Evolutionary conservation across 2,888 invertebrate species (phyloP), one percentile per base, ranked within the genome.

Genomic region (Teleogryllus oceanicus): DNA sequence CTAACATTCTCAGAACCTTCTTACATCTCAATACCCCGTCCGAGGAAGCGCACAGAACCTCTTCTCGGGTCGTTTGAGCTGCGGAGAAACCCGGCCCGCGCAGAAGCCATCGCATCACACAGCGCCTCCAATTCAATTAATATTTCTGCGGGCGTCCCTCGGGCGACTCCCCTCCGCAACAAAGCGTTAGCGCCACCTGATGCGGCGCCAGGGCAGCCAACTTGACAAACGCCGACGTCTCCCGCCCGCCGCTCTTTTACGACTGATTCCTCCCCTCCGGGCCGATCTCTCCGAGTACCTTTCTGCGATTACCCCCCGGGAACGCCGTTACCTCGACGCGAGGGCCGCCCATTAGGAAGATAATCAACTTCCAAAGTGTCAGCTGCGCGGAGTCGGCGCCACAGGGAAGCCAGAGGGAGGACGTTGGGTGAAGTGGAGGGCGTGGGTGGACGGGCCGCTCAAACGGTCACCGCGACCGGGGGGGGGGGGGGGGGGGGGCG

Each of bases 321-420:
- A 62, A n/a, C 62, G 13, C 62, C 62, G n/a, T 37, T 37, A 37
- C 16, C 62, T 13, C 62, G 16, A 62, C 62, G 13, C 62, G 62
- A 62, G 62, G n/a, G 16, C 62, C 62, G 8, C 62, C 13, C 62
- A 62, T 62, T 62, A 62, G 62, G 62, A 62, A 62, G 62, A 62
- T 62, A 62, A 62, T 62, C 62, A 62, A 62, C 62, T 62, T 62
- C 62, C 62, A 62, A 62, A 62, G 62, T 62, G 62, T 62, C 62
- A 62, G 62, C 62, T 62, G 62, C 62, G 62, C 62, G 62, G 13
- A 62, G 13, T 12, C n/a, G 62, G 62, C 13, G 62, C 62, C n/a
- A 16, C 62, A 62, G 62, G 62, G 62, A 62, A 62, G 13, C n/a
- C 62, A n/a, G 16, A 37, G 62, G 62, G 37, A 37, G 37, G 37